Evolutionary conservation across 1,140 invertebrate genomes (phyloP), one percentile per base, ranked within the genome.

Genomic region (Drosophila nigromelanica): DNA sequence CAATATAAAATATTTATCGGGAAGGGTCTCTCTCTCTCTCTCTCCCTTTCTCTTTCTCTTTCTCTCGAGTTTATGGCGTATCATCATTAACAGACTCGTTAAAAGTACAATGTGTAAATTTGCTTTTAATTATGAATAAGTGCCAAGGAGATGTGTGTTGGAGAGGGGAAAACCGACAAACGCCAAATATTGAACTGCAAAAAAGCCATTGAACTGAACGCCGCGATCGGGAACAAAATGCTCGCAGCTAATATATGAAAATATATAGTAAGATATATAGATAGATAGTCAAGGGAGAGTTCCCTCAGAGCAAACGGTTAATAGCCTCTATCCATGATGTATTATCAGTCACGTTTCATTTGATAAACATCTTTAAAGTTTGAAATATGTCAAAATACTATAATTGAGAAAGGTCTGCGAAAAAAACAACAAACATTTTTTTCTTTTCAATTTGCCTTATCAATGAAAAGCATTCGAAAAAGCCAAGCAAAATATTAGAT

Each of bases 71-170:
- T 77, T 33, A 77, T 77, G 74, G 74, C 42, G 35, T 51, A 11
- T 45, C 43, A 11, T 45, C 43, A 14, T 58, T 58, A 58, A 58
- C 51, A 56, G 33, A 47, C 60, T 80, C 77, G 56, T 62, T 30
- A 72, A 71, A 33, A 15, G 63, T 42, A 68, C 55, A 68, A 64
- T 64, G 79, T 76, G 58, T 35, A 73, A 73, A 80, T 76, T 61
- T 21, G 55, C 39, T 76, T 67, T 52, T 63, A 72, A 63, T 73
- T 60, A 76, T 39, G 47, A 67, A 52, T 37, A 63, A 54, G 24
- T 47, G 7, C 11, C 12, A 14, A 11, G 5, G 24, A 4, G 8
- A n/a, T 5, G 27, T 27, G 27, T 27, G 21, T 24, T 24, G 4
- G 27, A 27, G 27, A 6, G 27, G 27, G 27, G 5, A 27, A 24